phyloP scores from a whole-genome alignment of 2,113 vertebrate species.

The Verasper variegatus region DNA sequence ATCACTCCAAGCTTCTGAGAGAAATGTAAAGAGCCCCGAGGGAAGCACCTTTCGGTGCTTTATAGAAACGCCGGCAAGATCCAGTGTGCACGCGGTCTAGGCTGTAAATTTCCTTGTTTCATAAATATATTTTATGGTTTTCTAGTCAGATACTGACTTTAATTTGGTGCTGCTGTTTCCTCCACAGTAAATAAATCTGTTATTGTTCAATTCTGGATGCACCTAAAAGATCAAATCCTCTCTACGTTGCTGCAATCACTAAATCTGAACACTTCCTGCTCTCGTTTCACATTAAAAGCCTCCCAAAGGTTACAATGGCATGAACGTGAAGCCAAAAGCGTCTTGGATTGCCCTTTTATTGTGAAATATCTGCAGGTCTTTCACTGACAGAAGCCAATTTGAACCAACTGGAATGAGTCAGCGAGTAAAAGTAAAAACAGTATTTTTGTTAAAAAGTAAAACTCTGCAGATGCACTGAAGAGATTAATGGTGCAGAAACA shows the following conservation, averaged over 20 bases:
- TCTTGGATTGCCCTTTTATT: too few species aligned
- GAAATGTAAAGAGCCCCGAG: neutral
- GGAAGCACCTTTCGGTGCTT: neutral
- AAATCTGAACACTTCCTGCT: neutral
- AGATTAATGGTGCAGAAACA: neutral
- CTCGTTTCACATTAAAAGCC: neutral
- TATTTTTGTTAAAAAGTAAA: neutral
- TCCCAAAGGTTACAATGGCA: too few species aligned
- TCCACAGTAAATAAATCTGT: too few species aligned
- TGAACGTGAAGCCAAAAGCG: too few species aligned
- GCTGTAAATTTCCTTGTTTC: too few species aligned
- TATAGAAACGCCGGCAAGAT: neutral
- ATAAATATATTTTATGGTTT: too few species aligned
- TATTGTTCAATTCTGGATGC: too few species aligned
- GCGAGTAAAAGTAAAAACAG: neutral
- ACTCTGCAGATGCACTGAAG: neutral
- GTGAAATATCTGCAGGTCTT: too few species aligned
- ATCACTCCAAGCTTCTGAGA: constrained; percentile 25
- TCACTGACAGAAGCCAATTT: too few species aligned
- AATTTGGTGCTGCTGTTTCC: too few species aligned
- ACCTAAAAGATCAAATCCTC: too few species aligned
- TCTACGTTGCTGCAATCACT: neutral
- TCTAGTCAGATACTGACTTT: neutral
- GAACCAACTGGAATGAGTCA: neutral
- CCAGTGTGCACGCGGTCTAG: neutral